Percentiles rank a stretch among this genome's conserved stretches.
Conservation (phyloP, 35 echinoderm and acorn worm genomes). For the Anneissia japonica region DNA sequence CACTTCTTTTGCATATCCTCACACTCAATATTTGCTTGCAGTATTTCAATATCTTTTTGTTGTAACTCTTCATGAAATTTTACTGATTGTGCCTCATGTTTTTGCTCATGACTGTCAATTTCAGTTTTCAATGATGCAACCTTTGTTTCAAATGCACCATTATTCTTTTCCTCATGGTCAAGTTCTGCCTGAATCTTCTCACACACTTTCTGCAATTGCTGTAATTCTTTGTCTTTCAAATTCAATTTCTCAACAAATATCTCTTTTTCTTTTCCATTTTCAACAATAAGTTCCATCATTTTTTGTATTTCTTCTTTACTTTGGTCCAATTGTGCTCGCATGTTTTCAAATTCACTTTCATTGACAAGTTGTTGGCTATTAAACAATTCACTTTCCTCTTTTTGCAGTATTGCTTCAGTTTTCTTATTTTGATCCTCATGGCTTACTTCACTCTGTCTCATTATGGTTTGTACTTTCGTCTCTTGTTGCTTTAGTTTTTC, state of each 20-base stretch:
- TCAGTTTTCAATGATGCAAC: not conserved
- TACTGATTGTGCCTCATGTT: not conserved
- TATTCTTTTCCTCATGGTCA: not conserved
- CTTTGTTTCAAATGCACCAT: conserved; percentile 27
- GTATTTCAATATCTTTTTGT: not conserved
- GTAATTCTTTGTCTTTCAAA: conserved; percentile 29
- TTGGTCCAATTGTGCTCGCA: not conserved
- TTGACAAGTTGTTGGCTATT: not conserved
- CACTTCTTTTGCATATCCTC: conserved; percentile 54
- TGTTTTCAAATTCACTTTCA: not conserved
- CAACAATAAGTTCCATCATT: conserved; percentile 7
- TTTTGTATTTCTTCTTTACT: not conserved
- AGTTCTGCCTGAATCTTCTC: conserved; percentile 2
- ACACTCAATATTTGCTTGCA: conserved; percentile 26
- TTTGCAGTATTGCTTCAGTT: not conserved
- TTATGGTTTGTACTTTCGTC: not conserved
- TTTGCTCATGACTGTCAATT: not conserved
- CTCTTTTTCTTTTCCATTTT: conserved; percentile 44
- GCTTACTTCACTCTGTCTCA: not conserved
- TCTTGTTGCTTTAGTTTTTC: not conserved
- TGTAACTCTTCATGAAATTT: not conserved
- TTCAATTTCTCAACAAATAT: conserved; percentile 56
- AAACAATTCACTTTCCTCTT: not conserved
- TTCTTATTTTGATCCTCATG: not conserved
- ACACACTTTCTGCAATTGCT: conserved; percentile 45